Evolutionary conservation across 2,797 vertebrate species (phyloP).

Genomic region (Crenuchus spilurus): DNA sequence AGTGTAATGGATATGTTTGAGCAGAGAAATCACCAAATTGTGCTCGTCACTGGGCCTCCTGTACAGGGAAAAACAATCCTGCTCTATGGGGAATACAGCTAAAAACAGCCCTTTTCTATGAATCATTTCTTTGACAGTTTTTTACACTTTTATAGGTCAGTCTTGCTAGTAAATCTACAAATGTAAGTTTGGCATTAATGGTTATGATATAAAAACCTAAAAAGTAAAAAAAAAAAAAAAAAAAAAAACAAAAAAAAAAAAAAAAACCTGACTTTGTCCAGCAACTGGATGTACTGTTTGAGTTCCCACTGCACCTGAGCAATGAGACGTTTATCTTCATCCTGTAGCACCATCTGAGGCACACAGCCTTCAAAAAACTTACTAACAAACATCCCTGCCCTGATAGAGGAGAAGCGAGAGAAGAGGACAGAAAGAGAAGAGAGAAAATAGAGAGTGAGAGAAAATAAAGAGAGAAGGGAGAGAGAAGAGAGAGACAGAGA

Average conservation of each 20-base stretch:
- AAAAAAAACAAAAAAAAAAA: background rate
- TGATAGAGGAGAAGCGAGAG: conserved; percentile 57
- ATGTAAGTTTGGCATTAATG: too few relatives aligned
- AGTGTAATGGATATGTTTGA: too few relatives aligned
- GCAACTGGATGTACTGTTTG: conserved; percentile 85
- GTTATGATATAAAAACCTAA: too few relatives aligned
- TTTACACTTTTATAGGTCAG: too few relatives aligned
- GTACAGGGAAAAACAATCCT: too few relatives aligned
- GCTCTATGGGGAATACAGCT: too few relatives aligned
- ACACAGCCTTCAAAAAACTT: conserved; percentile 91
- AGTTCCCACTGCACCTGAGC: conserved; percentile 88
- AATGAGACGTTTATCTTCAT: conserved; percentile 86
- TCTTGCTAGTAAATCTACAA: too few relatives aligned
- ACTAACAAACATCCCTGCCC: conserved; percentile 94
- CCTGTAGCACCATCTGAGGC: conserved; percentile 83
- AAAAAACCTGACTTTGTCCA: conserved; percentile 91
- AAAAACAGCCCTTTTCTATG: too few relatives aligned
- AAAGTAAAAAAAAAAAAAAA: background rate
- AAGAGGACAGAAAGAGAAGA: background rate
- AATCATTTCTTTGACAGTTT: too few relatives aligned
- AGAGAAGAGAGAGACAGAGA: too few relatives aligned
- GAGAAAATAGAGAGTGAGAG: background rate
- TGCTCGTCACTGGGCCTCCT: too few relatives aligned
- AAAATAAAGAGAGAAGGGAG: background rate
- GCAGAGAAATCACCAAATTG: too few relatives aligned